Evolutionary conservation across 2,113 vertebrate genomes (phyloP).

Genomic region (Agapornis roseicollis): DNA sequence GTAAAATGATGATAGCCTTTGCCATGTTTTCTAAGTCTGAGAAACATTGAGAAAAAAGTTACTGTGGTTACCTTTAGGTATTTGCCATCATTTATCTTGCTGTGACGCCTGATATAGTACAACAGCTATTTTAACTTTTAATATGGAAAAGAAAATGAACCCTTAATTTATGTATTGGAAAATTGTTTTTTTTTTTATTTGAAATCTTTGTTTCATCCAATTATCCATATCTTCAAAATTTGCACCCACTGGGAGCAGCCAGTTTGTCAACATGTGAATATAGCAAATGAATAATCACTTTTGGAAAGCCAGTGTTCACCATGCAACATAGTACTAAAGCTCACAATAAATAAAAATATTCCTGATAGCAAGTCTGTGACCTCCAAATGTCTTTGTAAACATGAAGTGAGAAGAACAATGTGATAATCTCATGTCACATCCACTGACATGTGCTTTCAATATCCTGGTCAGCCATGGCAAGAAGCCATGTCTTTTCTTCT

Average conservation of each 20-base stretch:
- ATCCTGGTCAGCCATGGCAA: background rate
- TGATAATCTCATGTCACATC: background rate
- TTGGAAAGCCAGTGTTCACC: background rate
- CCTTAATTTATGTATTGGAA: background rate
- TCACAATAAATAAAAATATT: background rate
- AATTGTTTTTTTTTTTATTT: background rate
- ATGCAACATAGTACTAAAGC: background rate
- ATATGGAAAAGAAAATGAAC: background rate
- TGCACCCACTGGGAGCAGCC: background rate
- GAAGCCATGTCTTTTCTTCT: background rate
- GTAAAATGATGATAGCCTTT: background rate
- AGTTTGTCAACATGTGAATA: background rate
- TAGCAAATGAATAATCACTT: background rate
- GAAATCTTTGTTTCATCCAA: background rate
- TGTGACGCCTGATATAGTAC: background rate
- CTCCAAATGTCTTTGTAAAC: background rate
- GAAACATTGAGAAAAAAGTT: background rate
- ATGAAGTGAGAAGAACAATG: background rate
- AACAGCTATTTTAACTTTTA: background rate
- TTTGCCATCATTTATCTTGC: background rate
- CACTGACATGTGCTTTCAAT: background rate
- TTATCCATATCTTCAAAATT: background rate
- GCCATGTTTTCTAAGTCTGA: accelerated
- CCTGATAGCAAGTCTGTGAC: background rate
- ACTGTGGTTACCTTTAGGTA: background rate